A percentile compares a stretch with the other conserved stretches of the same genome.
Conservation (phyloP, 2,113 vertebrate genomes). For the Gobio gobio region DNA sequence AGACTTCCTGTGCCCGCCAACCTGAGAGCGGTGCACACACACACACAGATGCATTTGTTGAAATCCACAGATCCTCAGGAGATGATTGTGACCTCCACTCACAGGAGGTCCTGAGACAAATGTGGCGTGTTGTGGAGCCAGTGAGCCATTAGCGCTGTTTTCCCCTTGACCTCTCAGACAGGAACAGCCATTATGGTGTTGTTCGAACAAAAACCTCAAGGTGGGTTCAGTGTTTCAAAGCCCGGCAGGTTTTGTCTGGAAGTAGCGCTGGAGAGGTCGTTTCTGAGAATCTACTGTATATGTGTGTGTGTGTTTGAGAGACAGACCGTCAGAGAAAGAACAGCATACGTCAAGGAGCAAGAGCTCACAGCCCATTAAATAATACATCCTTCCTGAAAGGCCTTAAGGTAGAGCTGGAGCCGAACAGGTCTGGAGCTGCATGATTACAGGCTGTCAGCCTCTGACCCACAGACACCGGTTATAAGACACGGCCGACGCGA, state of each 20-base stretch:
- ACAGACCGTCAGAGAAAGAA: constrained; percentile 27
- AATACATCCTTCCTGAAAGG: constrained; percentile 31
- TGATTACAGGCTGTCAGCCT: constrained; percentile 15
- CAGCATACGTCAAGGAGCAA: constrained; percentile 25
- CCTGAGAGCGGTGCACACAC: background rate
- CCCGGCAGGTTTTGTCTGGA: constrained; percentile 1
- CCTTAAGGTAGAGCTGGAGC: background rate
- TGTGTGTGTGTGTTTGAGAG: background rate
- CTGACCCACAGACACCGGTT: background rate
- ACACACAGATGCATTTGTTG: constrained; percentile 29
- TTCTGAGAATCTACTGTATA: background rate
- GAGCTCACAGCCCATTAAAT: constrained; percentile 28
- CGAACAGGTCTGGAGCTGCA: background rate
- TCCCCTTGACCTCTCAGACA: constrained; percentile 36
- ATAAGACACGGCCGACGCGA: background rate
- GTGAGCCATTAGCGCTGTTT: constrained; percentile 49
- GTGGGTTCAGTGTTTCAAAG: constrained; percentile 9
- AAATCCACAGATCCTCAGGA: constrained; percentile 33
- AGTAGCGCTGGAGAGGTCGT: constrained; percentile 6
- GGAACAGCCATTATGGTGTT: constrained; percentile 34
- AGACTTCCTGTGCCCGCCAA: background rate
- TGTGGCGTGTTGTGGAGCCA: constrained; percentile 42
- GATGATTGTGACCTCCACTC: constrained; percentile 32
- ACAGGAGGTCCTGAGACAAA: constrained; percentile 37
- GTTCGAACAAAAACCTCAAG: constrained; percentile 25